Base-by-base conservation (phyloP, 2,113 vertebrate genomes). In the Notothenia coriiceps region DNA sequence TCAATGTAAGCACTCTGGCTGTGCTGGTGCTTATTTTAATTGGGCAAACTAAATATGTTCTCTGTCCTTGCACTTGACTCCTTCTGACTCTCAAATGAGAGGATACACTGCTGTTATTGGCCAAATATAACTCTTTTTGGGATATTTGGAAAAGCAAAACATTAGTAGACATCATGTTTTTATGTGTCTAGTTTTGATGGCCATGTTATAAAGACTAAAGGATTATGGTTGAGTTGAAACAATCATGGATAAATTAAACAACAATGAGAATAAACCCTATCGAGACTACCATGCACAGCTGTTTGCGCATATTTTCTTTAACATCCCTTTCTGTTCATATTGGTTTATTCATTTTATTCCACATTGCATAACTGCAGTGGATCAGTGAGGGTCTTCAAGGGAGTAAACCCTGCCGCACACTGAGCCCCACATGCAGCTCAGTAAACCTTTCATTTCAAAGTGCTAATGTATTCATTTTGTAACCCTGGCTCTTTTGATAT, bases 401-500 rank as follows among this genome's bases (percentile, higher is more conserved):
- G 29, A 7, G 12, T 55, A 62, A 64, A 60, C 40, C 17, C 57
- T 51, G 18, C 44, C 47, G 35, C 9, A 18, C 25, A 59, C 35
- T 7, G 11, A 77, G 44, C 68, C 59, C 79, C n/a, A 35, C 56
- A 64, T 51, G 64, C 50, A 18, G 77, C 69, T 62, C 64, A 77
- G 68, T 29, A 54, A 74, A 68, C 11, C 52, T 50, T 57, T 71
- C 0, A 55, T 82, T 82, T 44, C 44, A 88, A 64, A 72, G 75
- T 68, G 22, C 18, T 35, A 78, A 72, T 77, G 33, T 63, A 65
- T 77, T 84, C 56, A 78, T 82, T 67, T 81, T 62, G 47, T 15
- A 68, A 67, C 61, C 79, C 14, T 0, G 20, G 51, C 49, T 61
- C 57, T 72, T 89, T 74, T 73, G 59, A 77, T 84, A 82, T 83